Evolutionary conservation across 2,888 invertebrate species (phyloP).

Genomic region (Stenodema calcarata): DNA sequence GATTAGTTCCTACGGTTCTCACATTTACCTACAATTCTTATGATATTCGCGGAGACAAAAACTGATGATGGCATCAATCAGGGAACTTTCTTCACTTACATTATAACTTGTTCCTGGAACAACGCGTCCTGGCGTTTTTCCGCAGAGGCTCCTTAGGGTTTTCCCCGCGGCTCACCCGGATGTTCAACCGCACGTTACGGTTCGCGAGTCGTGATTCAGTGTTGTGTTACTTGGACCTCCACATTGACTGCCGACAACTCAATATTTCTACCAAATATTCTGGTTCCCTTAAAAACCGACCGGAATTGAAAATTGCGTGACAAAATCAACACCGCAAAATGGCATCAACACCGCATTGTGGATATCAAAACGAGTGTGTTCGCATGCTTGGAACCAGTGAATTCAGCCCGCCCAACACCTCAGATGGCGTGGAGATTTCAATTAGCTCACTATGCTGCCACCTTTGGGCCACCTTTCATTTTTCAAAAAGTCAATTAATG

Average conservation of each 20-base stretch:
- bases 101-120: not conserved
- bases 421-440: not conserved
- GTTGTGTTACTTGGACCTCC: no score
- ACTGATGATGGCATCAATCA: not conserved
- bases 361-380: no score
- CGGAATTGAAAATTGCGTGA: no score
- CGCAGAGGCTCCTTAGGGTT: not conserved
- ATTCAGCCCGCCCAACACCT: not conserved
- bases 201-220: no score
- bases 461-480: not conserved
- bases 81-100: not conserved
- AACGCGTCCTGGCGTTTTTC: not conserved
- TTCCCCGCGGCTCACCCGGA: not conserved
- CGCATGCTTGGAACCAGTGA: not conserved
- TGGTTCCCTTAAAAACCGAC: no score
- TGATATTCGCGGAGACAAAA: no score
- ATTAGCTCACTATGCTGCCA: not conserved
- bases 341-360: no score
- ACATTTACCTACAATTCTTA: no score
- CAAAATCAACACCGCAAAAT: no score
- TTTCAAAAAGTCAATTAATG: constrained; percentile 29
- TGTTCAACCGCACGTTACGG: not conserved
- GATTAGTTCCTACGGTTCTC: no score
- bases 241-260: no score
- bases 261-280: no score